Evolutionary conservation across 2,797 vertebrate genomes (phyloP), one percentile per base, ranked within the genome.

Genomic region (Nothura maculosa): DNA sequence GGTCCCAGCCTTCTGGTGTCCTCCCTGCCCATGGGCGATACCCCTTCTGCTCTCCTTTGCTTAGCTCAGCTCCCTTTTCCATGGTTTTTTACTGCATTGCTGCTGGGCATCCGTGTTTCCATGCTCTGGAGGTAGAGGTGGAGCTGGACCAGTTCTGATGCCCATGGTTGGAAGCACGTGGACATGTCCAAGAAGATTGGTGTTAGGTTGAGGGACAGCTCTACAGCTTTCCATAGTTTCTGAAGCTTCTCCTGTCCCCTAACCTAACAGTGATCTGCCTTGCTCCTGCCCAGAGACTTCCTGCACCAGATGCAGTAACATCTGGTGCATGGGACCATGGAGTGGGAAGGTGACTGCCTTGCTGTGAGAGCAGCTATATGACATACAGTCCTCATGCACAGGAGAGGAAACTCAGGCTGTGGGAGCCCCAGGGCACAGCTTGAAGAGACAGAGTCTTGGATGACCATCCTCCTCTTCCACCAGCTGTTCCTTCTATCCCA

Each of bases 381-480:
- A 70, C 25, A 4, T 5, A 40, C 21, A 43, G 34, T 36, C 61
- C 14, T 12, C 8, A 6, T 2, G 16, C 12, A 70, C 7, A 1
- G 0, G 3, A 3, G 0, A 74, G 66, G 72, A 47, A 25, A 12
- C 28, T 74, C 8, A 16, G 0, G 6, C 17, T 47, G 11, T 45
- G 27, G 42, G 43, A 55, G 15, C 81, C 73, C 57, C 60, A 47
- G 38, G 61, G 7, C 16, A 25, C 0, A 0, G 19, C 25, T 80
- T 36, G 48, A 48, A 77, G 61, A 70, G 4, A 15, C 19, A 27
- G 28, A 6, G 16, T 69, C 42, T 68, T 88, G 69, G 60, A 38
- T 67, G 57, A 9, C 43, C 12, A 1, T 20, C 12, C 81, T 74
- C 43, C 77, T 40, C 58, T 80, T 84, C 25, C 4, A 69, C 4